phyloP scores from a whole-genome alignment of 2,797 vertebrate species.

The Haliaeetus vocifer region DNA sequence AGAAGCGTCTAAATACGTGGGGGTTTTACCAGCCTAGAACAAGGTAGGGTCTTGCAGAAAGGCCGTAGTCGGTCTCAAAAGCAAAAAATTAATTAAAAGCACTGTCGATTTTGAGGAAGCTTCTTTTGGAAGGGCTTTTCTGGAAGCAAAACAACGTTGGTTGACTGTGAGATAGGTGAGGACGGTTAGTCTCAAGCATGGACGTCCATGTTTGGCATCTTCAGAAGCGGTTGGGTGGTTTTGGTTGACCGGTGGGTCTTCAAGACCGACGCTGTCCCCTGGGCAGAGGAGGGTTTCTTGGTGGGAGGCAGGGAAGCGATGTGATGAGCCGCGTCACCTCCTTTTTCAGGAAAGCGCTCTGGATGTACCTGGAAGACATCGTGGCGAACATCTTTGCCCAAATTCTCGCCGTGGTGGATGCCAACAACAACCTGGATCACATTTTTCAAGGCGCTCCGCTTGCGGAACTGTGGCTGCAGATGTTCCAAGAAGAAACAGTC shows the following conservation, averaged over 20 bases:
- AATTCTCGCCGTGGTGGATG: constrained; percentile 43
- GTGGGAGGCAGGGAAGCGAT: not conserved
- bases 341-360: not conserved
- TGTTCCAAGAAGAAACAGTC: constrained; percentile 28
- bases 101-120: not conserved
- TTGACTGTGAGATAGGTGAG: not conserved
- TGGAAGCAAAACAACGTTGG: not conserved
- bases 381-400: constrained; percentile 18
- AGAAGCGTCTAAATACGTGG: not conserved
- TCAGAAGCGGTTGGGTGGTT: not conserved
- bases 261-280: too few species aligned
- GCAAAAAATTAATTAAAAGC: not conserved
- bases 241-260: not conserved
- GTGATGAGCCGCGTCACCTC: not conserved
- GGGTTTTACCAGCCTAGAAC: not conserved
- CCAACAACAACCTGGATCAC: constrained; percentile 46
- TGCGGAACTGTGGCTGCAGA: constrained; percentile 17
- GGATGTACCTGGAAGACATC: constrained; percentile 21
- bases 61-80: not conserved
- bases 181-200: not conserved
- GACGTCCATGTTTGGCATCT: fast-evolving
- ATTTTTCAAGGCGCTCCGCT: not conserved
- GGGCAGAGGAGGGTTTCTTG: not conserved
- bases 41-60: not conserved
- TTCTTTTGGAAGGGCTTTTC: not conserved